These are phyloP conservation scores for Theocolax elegans DNA, from an alignment of 1,140 invertebrate genomes.

Conservation along the genomic window DNA sequence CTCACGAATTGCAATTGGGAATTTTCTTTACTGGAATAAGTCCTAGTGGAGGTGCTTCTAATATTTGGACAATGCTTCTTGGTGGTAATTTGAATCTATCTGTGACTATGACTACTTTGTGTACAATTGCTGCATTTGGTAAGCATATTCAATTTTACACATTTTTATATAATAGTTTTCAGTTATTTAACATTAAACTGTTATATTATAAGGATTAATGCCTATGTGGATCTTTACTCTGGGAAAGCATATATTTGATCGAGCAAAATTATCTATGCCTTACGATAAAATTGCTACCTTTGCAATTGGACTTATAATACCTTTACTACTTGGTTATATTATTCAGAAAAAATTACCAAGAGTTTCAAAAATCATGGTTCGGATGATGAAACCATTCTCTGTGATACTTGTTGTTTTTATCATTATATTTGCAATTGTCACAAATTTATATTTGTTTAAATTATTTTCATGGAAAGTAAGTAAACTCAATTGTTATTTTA, in stretches of 20 bases:
- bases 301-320: constrained; percentile 83
- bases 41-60: constrained; percentile 94
- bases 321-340: constrained; percentile 82
- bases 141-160: constrained; percentile 48
- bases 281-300: constrained; percentile 82
- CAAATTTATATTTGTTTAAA: constrained; percentile 92
- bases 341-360: constrained; percentile 78
- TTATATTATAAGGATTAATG: constrained; percentile 80
- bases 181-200: not conserved
- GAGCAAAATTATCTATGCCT: constrained; percentile 80
- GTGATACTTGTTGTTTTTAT: constrained; percentile 87
- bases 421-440: constrained; percentile 89
- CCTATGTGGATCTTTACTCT: constrained; percentile 95
- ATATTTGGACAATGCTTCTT: constrained; percentile 92
- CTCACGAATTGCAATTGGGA: constrained; percentile 81
- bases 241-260: constrained; percentile 82
- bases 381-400: constrained; percentile 88
- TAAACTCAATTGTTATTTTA: constrained; percentile 25
- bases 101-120: constrained; percentile 92
- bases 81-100: constrained; percentile 90
- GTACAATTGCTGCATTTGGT: constrained; percentile 87
- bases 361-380: constrained; percentile 76
- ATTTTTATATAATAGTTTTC: no score
- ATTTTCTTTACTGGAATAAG: constrained; percentile 92
- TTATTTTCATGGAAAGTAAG: constrained; percentile 88